phyloP scores from a whole-genome alignment of 1,140 invertebrate genomes.

The Calliopsis andreniformis region DNA sequence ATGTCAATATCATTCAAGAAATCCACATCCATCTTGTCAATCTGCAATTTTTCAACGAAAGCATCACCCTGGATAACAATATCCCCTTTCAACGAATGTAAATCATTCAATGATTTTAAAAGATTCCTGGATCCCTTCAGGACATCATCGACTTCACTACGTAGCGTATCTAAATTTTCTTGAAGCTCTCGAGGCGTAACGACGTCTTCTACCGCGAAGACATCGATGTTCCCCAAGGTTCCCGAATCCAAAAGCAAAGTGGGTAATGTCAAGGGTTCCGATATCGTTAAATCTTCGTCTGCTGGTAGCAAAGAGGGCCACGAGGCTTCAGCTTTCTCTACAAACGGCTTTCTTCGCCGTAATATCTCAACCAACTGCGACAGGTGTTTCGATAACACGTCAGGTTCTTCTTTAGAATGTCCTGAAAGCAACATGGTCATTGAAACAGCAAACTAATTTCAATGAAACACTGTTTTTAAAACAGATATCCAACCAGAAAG shows the following conservation, averaged over 20 bases:
- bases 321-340: constrained; percentile 37
- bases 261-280: constrained; percentile 20
- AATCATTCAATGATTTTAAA: not conserved
- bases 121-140: not conserved
- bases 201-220: constrained; percentile 22
- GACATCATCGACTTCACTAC: constrained; percentile 1
- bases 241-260: constrained; percentile 38
- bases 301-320: constrained; percentile 36
- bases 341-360: constrained; percentile 24
- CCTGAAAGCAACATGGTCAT: constrained; percentile 41
- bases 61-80: constrained; percentile 39
- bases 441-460: constrained; percentile 1
- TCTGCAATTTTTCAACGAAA: constrained; percentile 47
- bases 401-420: not conserved
- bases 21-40: constrained; percentile 55
- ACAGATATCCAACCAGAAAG: constrained; percentile 24
- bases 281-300: constrained; percentile 27
- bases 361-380: constrained; percentile 34
- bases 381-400: constrained; percentile 38
- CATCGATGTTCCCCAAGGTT: constrained; percentile 20
- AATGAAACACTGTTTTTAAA: not conserved
- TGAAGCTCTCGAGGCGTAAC: constrained; percentile 32
- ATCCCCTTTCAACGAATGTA: constrained; percentile 5
- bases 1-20: constrained; percentile 50
- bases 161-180: constrained; percentile 3